A percentile compares a stretch with the other conserved stretches of the same genome.
Conservation (phyloP, 2,797 vertebrate species). For the Danio aesculapii region DNA sequence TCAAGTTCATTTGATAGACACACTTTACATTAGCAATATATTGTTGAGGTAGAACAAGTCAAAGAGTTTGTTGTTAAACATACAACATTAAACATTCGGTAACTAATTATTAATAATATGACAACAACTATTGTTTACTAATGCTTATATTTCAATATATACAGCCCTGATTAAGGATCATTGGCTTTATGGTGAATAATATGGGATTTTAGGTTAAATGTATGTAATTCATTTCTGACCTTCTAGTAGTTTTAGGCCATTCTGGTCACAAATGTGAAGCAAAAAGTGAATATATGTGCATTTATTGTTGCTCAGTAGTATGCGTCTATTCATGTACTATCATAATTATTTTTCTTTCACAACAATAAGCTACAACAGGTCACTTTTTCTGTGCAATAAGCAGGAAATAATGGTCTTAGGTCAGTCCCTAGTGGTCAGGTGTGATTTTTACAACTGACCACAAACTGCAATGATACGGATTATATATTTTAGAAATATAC, state of each 20-base stretch:
- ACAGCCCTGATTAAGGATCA: neutral
- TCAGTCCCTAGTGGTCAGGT: conserved; percentile 78
- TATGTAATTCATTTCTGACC: neutral
- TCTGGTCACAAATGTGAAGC: no score
- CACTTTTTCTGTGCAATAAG: neutral
- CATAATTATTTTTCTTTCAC: neutral
- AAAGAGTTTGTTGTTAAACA: neutral
- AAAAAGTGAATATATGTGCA: neutral
- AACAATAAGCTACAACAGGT: neutral
- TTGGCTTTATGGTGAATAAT: neutral
- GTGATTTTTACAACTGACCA: conserved; percentile 66
- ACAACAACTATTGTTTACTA: neutral
- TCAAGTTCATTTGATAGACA: conserved; percentile 12
- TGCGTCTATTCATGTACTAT: neutral
- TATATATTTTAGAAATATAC: no score
- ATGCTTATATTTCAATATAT: no score
- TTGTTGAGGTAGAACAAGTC: neutral
- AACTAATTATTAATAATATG: neutral
- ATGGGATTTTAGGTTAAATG: neutral
- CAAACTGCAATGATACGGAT: neutral
- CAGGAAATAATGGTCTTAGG: conserved; percentile 64
- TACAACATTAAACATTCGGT: neutral
- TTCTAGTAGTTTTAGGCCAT: neutral
- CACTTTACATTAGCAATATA: conserved; percentile 13
- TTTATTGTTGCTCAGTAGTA: neutral